Base-by-base conservation (phyloP, 2,888 invertebrate species). In the Stramonita haemastoma region DNA sequence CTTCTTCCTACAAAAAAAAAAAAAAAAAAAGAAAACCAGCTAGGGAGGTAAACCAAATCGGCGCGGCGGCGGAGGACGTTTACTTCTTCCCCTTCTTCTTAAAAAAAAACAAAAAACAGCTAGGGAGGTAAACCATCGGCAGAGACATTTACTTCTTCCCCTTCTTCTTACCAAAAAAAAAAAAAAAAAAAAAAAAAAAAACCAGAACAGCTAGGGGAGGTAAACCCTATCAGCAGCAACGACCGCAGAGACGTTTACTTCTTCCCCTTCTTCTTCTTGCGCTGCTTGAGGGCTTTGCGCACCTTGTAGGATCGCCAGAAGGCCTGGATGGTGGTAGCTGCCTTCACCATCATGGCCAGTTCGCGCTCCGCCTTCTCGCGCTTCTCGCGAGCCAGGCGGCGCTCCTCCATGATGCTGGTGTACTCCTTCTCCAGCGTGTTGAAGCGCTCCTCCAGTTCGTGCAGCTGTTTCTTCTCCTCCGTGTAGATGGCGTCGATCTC, bases 291-390 rank as follows among this genome's bases (percentile, higher is more conserved):
- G 0, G 95, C 95, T 92, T 96, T 96, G 77, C 96, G 93, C 79
- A 96, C 96, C 91, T 96, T 96, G 94, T 93, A 96, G 29, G 96
- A 96, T 57, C 96, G 91, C 96, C 96, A 96, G 95, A 96, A 96
- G 13, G 96, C 95, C 91, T 96, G 96, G 87, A 96, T 95, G 34
- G 95, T 95, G 13, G 96, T 95, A 32, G 96, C 95, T 1, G 96
- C 95, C 90, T 95, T 95, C 60, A 96, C 93, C 93, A 94, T 93
- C 86, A 95, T 93, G 22, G 95, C 93, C 89, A 96, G 93, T 86
- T 96, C 96, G 6, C 95, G 93, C 89, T 96, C 96, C 0, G 95
- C 95, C 46, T 94, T 94, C 88, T 95, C 96, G 6, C 95, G 93
- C 83, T 94, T 93, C 90, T 96, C 95, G 0, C 95, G 93, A 1